Evolutionary conservation across 2,113 vertebrate species (phyloP).

Genomic region (Chelonoidis abingdonii): DNA sequence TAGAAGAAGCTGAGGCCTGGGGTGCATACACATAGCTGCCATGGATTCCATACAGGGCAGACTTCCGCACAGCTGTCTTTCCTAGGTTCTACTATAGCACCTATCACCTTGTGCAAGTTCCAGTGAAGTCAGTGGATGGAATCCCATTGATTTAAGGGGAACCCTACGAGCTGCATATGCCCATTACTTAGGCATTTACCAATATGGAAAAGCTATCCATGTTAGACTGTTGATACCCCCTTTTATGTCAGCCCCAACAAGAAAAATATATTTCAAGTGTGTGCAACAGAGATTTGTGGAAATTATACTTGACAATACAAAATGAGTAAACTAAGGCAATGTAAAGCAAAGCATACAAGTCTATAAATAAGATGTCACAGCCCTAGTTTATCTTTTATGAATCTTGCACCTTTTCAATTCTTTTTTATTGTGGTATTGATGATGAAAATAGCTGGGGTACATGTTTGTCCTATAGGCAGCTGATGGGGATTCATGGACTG

Average conservation of each 20-base stretch:
- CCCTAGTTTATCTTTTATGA: background rate
- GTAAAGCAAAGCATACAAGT: background rate
- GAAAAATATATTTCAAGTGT: background rate
- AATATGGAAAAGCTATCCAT: background rate
- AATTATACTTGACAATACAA: background rate
- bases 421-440: background rate
- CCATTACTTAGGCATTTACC: background rate
- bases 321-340: background rate
- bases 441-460: background rate
- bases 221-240: too few species aligned
- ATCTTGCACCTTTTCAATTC: background rate
- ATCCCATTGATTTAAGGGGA: background rate
- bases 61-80: background rate
- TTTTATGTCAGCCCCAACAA: background rate
- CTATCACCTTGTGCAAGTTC: background rate
- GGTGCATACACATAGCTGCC: background rate
- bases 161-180: background rate
- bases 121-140: background rate
- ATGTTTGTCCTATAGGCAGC: background rate
- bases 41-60: background rate
- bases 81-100: background rate
- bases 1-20: background rate
- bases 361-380: background rate
- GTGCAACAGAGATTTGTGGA: background rate
- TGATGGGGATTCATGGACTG: background rate